phyloP scores from a whole-genome alignment of 2,797 vertebrate genomes.

The Manis pentadactyla region DNA sequence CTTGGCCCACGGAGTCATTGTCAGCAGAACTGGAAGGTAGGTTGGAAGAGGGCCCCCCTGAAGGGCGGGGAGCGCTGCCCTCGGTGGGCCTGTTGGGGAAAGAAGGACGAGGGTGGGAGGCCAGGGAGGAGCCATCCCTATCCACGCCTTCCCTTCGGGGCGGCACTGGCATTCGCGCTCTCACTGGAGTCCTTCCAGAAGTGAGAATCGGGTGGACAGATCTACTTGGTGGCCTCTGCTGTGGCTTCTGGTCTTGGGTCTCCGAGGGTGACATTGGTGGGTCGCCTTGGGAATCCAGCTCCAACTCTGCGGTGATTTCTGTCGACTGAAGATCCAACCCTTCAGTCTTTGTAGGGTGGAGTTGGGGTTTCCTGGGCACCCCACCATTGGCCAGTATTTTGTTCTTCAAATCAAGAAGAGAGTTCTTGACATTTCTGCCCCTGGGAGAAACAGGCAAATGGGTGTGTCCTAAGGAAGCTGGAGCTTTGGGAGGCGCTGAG shows the following conservation, averaged over 20 bases:
- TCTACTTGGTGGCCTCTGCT: constrained; percentile 87
- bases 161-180: constrained; percentile 71
- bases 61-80: constrained; percentile 25
- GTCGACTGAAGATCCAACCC: constrained; percentile 82
- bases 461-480: constrained; percentile 76
- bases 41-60: constrained; percentile 58
- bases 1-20: constrained; percentile 54
- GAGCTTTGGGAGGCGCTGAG: constrained; percentile 63
- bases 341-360: constrained; percentile 73
- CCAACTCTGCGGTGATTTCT: constrained; percentile 85
- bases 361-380: constrained; percentile 72
- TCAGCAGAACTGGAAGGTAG: constrained; percentile 56
- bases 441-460: constrained; percentile 52
- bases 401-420: constrained; percentile 84
- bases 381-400: constrained; percentile 79
- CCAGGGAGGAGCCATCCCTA: constrained; percentile 67
- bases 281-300: constrained; percentile 75
- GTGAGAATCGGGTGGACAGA: constrained; percentile 89
- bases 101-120: not conserved
- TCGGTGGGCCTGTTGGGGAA: constrained; percentile 47
- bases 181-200: constrained; percentile 87
- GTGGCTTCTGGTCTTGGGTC: constrained; percentile 80
- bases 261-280: not conserved
- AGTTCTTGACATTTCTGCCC: constrained; percentile 78
- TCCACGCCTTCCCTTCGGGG: constrained; percentile 73